Evolutionary conservation across 2,113 vertebrate species (phyloP), one percentile per base, ranked within the genome.

Genomic region (Notothenia coriiceps): DNA sequence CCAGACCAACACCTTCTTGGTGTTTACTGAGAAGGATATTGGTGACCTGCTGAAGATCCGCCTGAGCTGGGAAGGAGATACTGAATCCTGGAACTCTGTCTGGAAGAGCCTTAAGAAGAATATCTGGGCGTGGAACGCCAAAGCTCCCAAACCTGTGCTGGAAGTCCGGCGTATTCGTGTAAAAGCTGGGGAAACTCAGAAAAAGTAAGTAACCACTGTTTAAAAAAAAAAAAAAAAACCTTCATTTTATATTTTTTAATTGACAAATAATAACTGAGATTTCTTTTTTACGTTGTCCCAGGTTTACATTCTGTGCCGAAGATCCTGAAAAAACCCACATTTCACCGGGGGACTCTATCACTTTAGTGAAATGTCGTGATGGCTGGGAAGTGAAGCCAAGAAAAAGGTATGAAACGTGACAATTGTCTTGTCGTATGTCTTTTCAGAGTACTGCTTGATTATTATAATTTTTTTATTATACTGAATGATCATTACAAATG

Each of bases 101-200:
- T 97, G 96, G 94, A 96, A 91, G 11, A 92, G 91, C 68, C 11
- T 99, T 0, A 96, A 87, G 65, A 95, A 69, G 50, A 94, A 86
- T 0, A 79, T 94, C 25, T 96, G 95, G 94, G 89, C 92, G 59
- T 91, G 92, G 94, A 90, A 86, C 0, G 15, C 90, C 0, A 46
- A 9, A 0, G 76, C 79, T 1, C 6, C 83, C 0, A 69, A 88
- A 52, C 92, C 93, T 6, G 93, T 97, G 1, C 89, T 99, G 49
- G 91, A 95, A 22, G 88, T 99, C 74, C 92, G 97, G 0, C 94
- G 97, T 6, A 97, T 99, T 79, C 95, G 98, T 0, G 94, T 99
- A 70, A 99, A 99, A 84, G 96, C 96, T 10, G 98, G 98, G 52
- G 98, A 99, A 69, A 98, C 97, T 0, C 98, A 99, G 20, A 94